A percentile compares a stretch with the other conserved stretches of the same genome.
Evolutionary conservation across 2,888 invertebrate genomes (phyloP).

Genomic region (Thalpophila matura): DNA sequence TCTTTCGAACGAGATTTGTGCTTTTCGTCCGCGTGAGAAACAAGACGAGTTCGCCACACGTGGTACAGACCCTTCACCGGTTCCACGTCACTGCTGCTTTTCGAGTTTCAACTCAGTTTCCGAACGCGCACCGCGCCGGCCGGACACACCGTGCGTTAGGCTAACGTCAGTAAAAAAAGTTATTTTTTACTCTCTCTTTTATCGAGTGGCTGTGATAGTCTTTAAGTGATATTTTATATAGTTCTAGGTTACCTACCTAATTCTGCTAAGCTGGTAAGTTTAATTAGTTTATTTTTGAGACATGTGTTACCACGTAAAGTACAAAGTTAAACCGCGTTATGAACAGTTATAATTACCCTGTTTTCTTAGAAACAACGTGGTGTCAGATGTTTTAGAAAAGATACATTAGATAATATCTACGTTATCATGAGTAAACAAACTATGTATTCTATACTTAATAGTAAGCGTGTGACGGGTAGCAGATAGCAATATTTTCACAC

Average conservation of each 20-base stretch:
- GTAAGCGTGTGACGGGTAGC: neutral
- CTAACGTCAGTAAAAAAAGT: constrained; percentile 44
- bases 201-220: constrained; percentile 78
- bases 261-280: constrained; percentile 70
- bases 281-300: constrained; percentile 38
- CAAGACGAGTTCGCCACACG: constrained; percentile 58
- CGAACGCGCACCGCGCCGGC: constrained; percentile 75
- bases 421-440: constrained; percentile 43
- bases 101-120: constrained; percentile 73
- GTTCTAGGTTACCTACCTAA: constrained; percentile 62
- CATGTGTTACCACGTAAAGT: constrained; percentile 63
- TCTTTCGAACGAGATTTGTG: constrained; percentile 26
- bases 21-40: constrained; percentile 37
- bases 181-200: constrained; percentile 58
- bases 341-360: constrained; percentile 45
- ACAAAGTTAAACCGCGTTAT: constrained; percentile 59
- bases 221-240: constrained; percentile 76
- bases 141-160: constrained; percentile 68
- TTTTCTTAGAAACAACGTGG: constrained; percentile 28
- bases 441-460: constrained; percentile 7
- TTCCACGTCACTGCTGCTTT: constrained; percentile 63
- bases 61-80: constrained; percentile 64
- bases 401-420: constrained; percentile 9
- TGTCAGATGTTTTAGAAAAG: constrained; percentile 21
- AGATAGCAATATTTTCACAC: constrained; percentile 24